phyloP scores from a whole-genome alignment of 2,113 vertebrate genomes.

The Plecturocebus donacophilus region DNA sequence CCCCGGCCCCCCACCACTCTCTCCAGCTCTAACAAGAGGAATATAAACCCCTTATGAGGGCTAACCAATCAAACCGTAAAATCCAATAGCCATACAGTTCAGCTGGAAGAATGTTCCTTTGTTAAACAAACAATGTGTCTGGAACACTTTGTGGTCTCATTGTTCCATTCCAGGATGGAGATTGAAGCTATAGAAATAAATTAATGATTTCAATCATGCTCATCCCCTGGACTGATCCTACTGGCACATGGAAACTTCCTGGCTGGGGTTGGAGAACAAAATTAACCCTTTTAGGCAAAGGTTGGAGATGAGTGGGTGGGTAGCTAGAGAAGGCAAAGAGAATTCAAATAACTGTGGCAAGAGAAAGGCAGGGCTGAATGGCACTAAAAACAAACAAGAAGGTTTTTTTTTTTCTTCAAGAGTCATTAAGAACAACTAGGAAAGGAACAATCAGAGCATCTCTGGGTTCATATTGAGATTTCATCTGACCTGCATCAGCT shows the following conservation, averaged over 20 bases:
- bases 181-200: slow-evolving; percentile 68
- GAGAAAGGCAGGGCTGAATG: not conserved
- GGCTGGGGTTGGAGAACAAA: not conserved
- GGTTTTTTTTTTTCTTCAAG: not conserved
- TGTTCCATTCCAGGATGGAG: slow-evolving; percentile 52
- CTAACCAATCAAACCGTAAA: slow-evolving; percentile 67
- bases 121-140: slow-evolving; percentile 51
- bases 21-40: not conserved
- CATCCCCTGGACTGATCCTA: slow-evolving; percentile 47
- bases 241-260: not conserved
- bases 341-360: not conserved
- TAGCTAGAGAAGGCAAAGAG: not conserved
- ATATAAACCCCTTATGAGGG: not conserved
- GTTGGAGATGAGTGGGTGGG: not conserved
- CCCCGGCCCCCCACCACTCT: not conserved
- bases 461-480: not conserved
- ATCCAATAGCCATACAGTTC: not conserved
- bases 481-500: not conserved
- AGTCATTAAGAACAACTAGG: not conserved
- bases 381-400: not conserved
- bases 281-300: slow-evolving; percentile 54
- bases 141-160: slow-evolving; percentile 15
- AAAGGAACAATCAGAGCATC: not conserved
- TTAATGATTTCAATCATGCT: slow-evolving; percentile 50
- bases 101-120: slow-evolving; percentile 61